phyloP scores from a whole-genome alignment of 2,888 invertebrate genomes.

The Plagodis dolabraria region DNA sequence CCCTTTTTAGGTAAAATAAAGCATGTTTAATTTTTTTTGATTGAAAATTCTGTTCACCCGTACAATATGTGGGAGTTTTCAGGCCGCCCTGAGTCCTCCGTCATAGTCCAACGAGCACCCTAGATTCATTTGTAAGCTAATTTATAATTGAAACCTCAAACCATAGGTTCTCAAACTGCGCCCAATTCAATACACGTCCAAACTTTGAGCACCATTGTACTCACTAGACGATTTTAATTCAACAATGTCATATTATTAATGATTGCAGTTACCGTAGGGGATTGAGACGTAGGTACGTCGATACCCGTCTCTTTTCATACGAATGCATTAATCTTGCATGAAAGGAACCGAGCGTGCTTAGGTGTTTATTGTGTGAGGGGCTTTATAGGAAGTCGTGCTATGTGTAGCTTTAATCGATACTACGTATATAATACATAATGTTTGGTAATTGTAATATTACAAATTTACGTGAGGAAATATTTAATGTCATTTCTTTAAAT shows the following conservation, averaged over 20 bases:
- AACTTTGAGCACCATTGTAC: slow-evolving; percentile 12
- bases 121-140: no score
- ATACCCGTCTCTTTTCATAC: slow-evolving; percentile 6
- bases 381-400: neutral
- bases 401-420: neutral
- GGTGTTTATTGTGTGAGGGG: neutral
- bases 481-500: no score
- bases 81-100: no score
- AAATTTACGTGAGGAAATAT: no score
- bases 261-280: slow-evolving; percentile 21
- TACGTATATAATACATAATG: neutral
- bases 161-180: slow-evolving; percentile 9
- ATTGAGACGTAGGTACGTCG: slow-evolving; percentile 18
- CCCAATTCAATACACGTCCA: neutral
- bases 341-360: slow-evolving; percentile 7
- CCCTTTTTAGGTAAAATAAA: no score
- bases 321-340: slow-evolving; percentile 22
- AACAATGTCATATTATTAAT: slow-evolving; percentile 27
- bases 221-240: slow-evolving; percentile 17
- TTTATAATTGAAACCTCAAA: neutral
- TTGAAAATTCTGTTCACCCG: no score
- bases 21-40: no score
- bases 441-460: no score
- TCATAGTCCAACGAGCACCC: no score
- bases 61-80: no score